Percentiles rank a stretch among this genome's conserved stretches.
phyloP scores from a whole-genome alignment of 1,140 invertebrate genomes.

The Ericerus pela region DNA sequence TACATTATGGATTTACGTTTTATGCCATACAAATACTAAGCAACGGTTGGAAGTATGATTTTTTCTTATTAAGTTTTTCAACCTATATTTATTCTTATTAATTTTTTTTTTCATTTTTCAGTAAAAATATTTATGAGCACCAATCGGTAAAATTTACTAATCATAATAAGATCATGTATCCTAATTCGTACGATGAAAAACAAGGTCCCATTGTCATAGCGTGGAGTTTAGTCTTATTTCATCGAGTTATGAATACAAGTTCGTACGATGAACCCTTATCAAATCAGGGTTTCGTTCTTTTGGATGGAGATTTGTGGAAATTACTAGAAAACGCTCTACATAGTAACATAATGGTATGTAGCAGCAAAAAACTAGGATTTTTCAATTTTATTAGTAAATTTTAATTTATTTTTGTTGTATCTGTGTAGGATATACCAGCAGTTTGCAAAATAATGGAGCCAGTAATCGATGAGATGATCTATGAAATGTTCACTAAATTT shows the following conservation, averaged over 20 bases:
- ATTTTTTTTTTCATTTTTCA: neutral
- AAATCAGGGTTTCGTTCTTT: neutral
- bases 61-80: neutral
- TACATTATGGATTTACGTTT: neutral
- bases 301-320: conserved; percentile 3
- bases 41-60: neutral
- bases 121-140: neutral
- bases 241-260: neutral
- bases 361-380: neutral
- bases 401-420: neutral
- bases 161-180: conserved; percentile 5
- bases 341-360: neutral
- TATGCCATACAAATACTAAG: neutral
- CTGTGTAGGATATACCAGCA: neutral
- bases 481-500: conserved; percentile 3
- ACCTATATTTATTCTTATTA: neutral
- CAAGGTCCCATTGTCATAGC: neutral
- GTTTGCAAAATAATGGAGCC: neutral
- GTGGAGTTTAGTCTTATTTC: neutral
- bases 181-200: neutral
- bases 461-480: neutral
- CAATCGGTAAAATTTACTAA: neutral
- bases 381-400: neutral
- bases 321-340: neutral
- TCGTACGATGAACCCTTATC: conserved; percentile 2